A percentile compares a stretch with the other conserved stretches of the same genome.
Evolutionary conservation across 2,888 invertebrate genomes (phyloP).

Genomic region (Balanococcus diminutus): DNA sequence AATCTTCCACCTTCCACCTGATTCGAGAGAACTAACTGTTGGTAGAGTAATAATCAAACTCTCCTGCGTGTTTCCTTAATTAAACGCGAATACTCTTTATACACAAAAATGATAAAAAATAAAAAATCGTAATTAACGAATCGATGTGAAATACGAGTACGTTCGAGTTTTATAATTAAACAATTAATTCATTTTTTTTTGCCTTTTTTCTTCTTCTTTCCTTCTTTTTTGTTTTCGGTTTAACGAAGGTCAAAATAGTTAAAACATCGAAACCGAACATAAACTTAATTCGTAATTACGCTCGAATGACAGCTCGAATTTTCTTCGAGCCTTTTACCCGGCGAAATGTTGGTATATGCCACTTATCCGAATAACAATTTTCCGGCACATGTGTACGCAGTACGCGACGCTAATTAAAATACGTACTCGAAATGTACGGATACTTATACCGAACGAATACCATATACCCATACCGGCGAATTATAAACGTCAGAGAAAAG

Average conservation of each 20-base stretch:
- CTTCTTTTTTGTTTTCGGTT: neutral
- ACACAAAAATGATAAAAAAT: neutral
- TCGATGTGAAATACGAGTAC: conserved; percentile 37
- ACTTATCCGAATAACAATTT: conserved; percentile 1
- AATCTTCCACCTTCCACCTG: no score
- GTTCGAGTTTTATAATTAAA: conserved; percentile 41
- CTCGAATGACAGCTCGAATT: conserved; percentile 31
- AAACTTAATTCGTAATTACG: conserved; percentile 38
- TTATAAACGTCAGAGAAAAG: conserved; percentile 30
- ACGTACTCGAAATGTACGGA: neutral
- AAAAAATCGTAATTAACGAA: conserved; percentile 32
- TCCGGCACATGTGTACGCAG: conserved; percentile 16
- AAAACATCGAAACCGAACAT: conserved; percentile 34
- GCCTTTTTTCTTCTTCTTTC: neutral
- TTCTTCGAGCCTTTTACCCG: conserved; percentile 30
- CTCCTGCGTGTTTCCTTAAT: neutral
- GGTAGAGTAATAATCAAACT: no score
- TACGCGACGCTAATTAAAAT: conserved; percentile 14
- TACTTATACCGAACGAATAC: neutral
- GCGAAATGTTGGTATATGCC: neutral
- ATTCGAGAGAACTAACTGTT: no score
- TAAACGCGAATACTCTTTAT: neutral
- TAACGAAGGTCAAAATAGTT: conserved; percentile 40
- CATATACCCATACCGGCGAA: no score
- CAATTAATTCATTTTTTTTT: conserved; percentile 32